Conservation (phyloP, 2,797 vertebrate species). For the Schizopygopsis pylzovi region DNA sequence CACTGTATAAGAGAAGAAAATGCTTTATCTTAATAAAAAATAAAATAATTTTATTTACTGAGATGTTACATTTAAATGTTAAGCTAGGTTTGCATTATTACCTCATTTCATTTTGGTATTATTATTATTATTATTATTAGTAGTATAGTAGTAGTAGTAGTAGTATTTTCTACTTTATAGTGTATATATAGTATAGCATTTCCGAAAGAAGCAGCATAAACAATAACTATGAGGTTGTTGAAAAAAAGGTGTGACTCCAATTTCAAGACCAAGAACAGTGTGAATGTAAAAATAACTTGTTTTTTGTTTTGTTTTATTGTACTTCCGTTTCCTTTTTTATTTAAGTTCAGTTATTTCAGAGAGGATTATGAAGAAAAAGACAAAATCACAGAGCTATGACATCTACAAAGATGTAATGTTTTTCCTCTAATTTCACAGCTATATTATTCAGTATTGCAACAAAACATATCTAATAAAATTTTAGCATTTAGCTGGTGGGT, state of each 20-base stretch:
- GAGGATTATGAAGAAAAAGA: background rate
- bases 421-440: background rate
- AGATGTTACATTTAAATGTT: background rate
- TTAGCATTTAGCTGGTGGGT: background rate
- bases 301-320: background rate
- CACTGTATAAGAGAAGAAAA: background rate
- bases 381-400: background rate
- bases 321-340: background rate
- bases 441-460: background rate
- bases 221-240: background rate
- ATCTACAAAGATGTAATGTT: background rate
- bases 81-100: background rate
- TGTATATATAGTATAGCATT: background rate
- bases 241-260: background rate
- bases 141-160: background rate
- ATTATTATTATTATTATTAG: background rate
- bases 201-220: background rate
- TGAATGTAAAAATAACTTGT: background rate
- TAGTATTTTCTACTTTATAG: background rate
- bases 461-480: background rate
- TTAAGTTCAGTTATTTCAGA: background rate
- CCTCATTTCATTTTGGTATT: background rate
- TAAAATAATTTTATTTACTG: background rate
- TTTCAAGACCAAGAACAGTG: background rate
- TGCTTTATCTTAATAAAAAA: background rate